Percentiles rank a stretch among this genome's conserved stretches.
Conservation (phyloP, 53 echinoderm and acorn worm genomes). For the Apostichopus leukothele region DNA sequence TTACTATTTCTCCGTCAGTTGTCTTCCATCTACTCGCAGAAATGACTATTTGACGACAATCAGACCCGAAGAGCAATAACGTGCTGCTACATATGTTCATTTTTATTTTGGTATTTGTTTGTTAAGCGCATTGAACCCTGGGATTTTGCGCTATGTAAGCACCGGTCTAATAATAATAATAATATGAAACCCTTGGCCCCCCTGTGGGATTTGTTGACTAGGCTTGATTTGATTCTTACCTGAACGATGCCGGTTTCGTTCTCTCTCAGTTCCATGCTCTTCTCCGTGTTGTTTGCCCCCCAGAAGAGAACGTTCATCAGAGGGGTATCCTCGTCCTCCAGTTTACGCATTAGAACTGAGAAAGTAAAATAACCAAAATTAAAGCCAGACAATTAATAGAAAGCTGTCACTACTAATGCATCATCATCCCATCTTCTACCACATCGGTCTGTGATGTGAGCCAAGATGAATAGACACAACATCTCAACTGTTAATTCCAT, state of each 20-base stretch:
- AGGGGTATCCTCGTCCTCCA: conserved; percentile 85
- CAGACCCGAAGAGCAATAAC: too few species aligned
- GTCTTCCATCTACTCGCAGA: too few species aligned
- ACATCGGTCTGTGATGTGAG: not conserved
- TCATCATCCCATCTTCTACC: not conserved
- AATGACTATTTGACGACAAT: too few species aligned
- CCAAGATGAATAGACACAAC: too few species aligned
- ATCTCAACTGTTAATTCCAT: too few species aligned
- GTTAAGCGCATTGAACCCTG: too few species aligned
- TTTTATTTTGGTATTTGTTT: too few species aligned
- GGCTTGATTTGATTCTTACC: conserved; percentile 46
- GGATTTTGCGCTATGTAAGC: too few species aligned
- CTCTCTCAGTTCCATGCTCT: conserved; percentile 88
- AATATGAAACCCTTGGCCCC: not conserved
- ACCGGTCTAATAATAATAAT: too few species aligned
- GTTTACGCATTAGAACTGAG: conserved; percentile 82
- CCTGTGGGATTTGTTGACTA: not conserved
- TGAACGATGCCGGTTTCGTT: conserved; percentile 92
- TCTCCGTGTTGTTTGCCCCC: conserved; percentile 69
- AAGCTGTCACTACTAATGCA: not conserved
- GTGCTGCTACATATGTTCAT: too few species aligned
- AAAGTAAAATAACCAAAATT: not conserved
- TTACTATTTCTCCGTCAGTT: too few species aligned
- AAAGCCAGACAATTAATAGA: not conserved
- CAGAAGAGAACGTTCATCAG: conserved; percentile 70